Evolutionary conservation across 2,113 vertebrate genomes (phyloP).

Genomic region (Choloepus hoffmanni): DNA sequence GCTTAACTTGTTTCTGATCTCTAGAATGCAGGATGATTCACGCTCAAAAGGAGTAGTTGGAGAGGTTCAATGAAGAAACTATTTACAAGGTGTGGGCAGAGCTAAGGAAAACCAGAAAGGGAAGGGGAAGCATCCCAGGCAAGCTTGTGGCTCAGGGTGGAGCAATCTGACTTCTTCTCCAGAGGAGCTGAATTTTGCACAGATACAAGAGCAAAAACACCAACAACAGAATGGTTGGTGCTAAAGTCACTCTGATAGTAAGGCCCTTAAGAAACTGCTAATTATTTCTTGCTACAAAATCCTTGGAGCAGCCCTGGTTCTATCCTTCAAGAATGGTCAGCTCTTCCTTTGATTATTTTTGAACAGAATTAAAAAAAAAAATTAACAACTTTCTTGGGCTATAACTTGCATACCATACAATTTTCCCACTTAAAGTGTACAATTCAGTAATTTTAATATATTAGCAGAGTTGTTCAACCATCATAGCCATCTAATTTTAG

Average conservation of each 20-base stretch:
- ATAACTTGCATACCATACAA: not conserved
- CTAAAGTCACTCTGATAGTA: not conserved
- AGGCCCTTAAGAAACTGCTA: not conserved
- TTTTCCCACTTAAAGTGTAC: not conserved
- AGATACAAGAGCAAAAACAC: not conserved
- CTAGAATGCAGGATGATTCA: not conserved
- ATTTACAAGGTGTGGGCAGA: conserved; percentile 1
- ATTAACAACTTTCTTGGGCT: not conserved
- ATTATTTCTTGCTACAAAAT: not conserved
- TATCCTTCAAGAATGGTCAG: not conserved
- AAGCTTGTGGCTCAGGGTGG: not conserved
- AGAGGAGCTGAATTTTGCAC: not conserved
- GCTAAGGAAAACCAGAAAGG: not conserved
- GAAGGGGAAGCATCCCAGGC: not conserved
- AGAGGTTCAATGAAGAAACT: not conserved
- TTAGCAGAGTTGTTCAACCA: not conserved
- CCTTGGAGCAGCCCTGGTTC: not conserved
- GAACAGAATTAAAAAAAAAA: not conserved
- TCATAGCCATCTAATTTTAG: not conserved
- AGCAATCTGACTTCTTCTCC: not conserved
- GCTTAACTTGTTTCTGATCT: not conserved
- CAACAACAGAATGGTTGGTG: not conserved
- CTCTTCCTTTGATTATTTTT: not conserved
- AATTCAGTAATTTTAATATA: not conserved
- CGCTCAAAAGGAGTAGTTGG: not conserved